Base-by-base conservation (phyloP, 2,113 vertebrate genomes). In the Monopterus albus region DNA sequence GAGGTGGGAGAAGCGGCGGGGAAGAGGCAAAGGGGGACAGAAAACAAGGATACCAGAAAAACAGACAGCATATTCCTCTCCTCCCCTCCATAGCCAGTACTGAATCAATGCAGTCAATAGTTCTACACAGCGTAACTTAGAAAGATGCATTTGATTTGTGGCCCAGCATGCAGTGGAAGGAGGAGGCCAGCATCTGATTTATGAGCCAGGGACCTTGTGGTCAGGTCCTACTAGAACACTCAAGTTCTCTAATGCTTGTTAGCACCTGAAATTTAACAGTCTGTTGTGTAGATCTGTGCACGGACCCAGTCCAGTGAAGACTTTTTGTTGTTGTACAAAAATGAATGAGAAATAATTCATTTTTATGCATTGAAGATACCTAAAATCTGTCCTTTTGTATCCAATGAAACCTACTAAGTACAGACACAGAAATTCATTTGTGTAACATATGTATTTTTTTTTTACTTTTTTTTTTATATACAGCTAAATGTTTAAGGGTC, bases 131-230 rank as follows among this genome's bases (percentile, higher is more conserved):
- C 74, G 69, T 83, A 89, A 87, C 81, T 88, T 79, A 47, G 79
- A 89, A 84, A 86, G 83, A 84, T 87, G 85, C 76, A 68, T 90
- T 87, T 89, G 87, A 90, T 89, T 91, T 87, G 88, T 88, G 82
- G 79, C 81, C 65, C 78, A 51, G 84, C 74, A 53, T 33, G 39
- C 71, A 23, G 26, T 74, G 70, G 65, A 83, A 75, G 63, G 83
- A 85, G 69, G 64, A 76, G 75, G 57, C 70, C 70, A 65, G 57
- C 26, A 14, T 78, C 68, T 90, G 89, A 91, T 90, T 90, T 88
- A 91, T 85, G 79, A 87, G 86, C 53, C 65, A 45, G 75, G 81
- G 84, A 82, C 86, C 87, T 86, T 88, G 81, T 83, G 86, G 78
- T 84, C 80, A 81, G 75, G 82, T 83, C 76, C 70, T 64, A 68